These are phyloP conservation scores for Xiphias gladius DNA, from an alignment of 2,113 vertebrate genomes.

Conservation along the genomic window DNA sequence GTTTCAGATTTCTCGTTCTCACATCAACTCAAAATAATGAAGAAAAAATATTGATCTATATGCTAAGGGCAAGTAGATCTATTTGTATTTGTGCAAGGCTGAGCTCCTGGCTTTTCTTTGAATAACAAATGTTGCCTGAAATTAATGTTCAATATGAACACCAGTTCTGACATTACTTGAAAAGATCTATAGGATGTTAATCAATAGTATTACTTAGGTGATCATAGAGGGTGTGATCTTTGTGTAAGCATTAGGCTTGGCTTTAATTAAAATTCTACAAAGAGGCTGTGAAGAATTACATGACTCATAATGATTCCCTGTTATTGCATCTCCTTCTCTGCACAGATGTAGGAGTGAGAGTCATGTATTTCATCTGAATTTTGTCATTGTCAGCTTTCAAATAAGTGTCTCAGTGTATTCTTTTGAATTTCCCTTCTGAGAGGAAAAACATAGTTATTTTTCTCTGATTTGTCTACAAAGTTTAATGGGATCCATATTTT, in stretches of 20 bases:
- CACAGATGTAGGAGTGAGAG: conserved; percentile 35
- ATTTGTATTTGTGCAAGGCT: conserved; percentile 31
- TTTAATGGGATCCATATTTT: neutral
- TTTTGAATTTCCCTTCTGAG: conserved; percentile 22
- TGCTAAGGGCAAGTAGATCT: conserved; percentile 53
- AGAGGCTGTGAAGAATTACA: conserved; percentile 51
- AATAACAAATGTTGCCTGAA: conserved; percentile 56
- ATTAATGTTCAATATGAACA: conserved; percentile 52
- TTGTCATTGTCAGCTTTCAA: conserved; percentile 36
- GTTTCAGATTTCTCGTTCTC: conserved; percentile 68
- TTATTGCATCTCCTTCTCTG: conserved; percentile 37
- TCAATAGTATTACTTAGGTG: conserved; percentile 56
- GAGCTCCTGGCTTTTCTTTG: conserved; percentile 41
- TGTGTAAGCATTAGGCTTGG: conserved; percentile 28
- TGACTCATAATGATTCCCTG: conserved; percentile 57
- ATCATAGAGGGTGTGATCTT: conserved; percentile 41
- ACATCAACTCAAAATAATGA: conserved; percentile 55
- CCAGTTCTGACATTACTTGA: conserved; percentile 25
- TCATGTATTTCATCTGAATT: conserved; percentile 26
- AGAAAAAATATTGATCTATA: conserved; percentile 64
- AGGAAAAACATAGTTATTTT: conserved; percentile 25
- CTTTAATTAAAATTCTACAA: conserved; percentile 65
- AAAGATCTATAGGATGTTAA: conserved; percentile 41
- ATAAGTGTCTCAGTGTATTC: conserved; percentile 20
- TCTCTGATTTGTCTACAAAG: conserved; percentile 27